These are phyloP conservation scores for Noctua fimbriata DNA, from an alignment of 2,888 invertebrate species.

Conservation along the genomic window DNA sequence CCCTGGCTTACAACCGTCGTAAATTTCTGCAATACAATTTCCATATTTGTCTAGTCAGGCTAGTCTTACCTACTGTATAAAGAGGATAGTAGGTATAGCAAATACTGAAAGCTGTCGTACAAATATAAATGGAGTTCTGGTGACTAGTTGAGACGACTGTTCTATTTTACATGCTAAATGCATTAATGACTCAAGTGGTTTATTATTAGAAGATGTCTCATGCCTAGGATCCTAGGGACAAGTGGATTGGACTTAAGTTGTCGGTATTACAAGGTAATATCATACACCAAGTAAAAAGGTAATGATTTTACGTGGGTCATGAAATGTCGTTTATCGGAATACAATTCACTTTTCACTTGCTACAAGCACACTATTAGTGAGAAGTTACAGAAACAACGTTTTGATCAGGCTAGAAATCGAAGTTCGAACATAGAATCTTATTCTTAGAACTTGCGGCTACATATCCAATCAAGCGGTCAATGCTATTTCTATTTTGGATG, in stretches of 20 bases:
- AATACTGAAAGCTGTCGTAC: background rate
- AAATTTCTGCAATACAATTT: constrained; percentile 4
- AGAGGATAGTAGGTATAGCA: background rate
- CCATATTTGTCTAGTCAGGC: background rate
- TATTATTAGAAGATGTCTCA: constrained; percentile 21
- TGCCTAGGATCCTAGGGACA: background rate
- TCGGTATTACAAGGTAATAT: too few relatives aligned
- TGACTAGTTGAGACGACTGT: background rate
- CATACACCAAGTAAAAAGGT: background rate
- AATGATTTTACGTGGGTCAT: background rate
- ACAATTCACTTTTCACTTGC: background rate
- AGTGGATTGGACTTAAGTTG: background rate
- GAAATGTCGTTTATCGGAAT: background rate
- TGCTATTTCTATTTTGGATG: constrained; percentile 4
- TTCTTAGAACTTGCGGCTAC: background rate
- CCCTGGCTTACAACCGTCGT: constrained; percentile 3
- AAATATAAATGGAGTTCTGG: constrained; percentile 17
- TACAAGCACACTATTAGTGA: too few relatives aligned
- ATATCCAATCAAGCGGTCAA: constrained; percentile 1
- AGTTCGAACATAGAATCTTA: background rate
- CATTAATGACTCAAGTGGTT: constrained; percentile 27
- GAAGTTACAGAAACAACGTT: background rate
- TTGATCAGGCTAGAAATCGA: background rate
- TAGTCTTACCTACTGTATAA: background rate
- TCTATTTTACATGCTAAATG: constrained; percentile 30